phyloP scores from a whole-genome alignment of 35 echinoderm and acorn worm genomes.

The Hemicentrotus pulcherrimus region DNA sequence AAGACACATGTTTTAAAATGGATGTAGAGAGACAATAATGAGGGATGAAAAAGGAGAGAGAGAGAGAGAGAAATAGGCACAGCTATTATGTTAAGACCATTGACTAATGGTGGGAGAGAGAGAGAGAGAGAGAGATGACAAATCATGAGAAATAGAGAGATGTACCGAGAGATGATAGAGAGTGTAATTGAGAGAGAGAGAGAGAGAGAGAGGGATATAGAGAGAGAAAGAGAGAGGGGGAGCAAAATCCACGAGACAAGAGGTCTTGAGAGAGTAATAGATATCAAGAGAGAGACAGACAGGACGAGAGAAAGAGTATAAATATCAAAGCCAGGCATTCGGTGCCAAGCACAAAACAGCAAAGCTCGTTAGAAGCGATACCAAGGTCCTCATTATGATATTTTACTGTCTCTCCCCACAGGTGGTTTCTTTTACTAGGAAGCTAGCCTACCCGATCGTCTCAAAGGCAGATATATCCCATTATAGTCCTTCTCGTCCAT shows the following conservation, averaged over 20 bases:
- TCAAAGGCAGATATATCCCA: not conserved
- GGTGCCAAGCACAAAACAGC: not conserved
- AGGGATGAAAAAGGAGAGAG: too few relatives aligned
- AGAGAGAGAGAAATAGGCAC: not conserved
- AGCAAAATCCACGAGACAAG: too few relatives aligned
- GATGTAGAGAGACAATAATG: too few relatives aligned
- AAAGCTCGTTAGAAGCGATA: not conserved
- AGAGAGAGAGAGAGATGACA: not conserved
- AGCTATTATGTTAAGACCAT: too few relatives aligned
- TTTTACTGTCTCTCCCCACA: not conserved
- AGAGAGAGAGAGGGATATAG: not conserved
- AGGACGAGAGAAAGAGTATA: not conserved
- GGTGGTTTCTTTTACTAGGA: conserved; percentile 9
- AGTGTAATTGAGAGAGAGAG: not conserved
- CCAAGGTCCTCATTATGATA: not conserved
- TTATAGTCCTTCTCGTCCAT: not conserved
- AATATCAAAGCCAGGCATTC: not conserved
- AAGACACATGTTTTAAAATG: too few relatives aligned
- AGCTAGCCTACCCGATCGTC: not conserved
- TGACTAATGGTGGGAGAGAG: too few relatives aligned
- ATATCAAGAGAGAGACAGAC: not conserved
- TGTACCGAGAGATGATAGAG: too few relatives aligned
- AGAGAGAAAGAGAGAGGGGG: not conserved
- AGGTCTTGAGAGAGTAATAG: too few relatives aligned
- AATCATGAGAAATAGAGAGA: too few relatives aligned